These are phyloP conservation scores for Acleris cristana DNA, from an alignment of 2,888 invertebrate species.

Conservation along the genomic window DNA sequence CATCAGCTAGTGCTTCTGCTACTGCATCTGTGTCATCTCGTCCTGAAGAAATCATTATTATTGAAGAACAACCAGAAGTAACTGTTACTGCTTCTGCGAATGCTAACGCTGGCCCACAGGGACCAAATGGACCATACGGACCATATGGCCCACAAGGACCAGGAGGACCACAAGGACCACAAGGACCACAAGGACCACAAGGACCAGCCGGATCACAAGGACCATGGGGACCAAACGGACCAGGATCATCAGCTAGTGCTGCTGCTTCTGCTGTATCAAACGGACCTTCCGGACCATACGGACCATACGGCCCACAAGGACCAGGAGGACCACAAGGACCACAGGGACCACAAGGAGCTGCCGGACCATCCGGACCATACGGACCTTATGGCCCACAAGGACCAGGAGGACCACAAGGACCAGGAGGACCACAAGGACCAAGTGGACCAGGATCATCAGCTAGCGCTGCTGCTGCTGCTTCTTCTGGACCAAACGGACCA, in stretches of 20 bases:
- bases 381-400: slow-evolving; percentile 7
- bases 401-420: background rate
- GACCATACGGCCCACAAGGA: slow-evolving; percentile 9
- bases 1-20: slow-evolving; percentile 14
- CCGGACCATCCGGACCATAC: background rate
- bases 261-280: too few species aligned
- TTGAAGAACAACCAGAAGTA: slow-evolving; percentile 23
- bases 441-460: slow-evolving; percentile 3
- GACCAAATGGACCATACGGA: slow-evolving; percentile 17
- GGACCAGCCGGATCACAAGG: slow-evolving; percentile 26
- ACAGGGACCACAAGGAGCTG: background rate
- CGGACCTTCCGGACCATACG: background rate
- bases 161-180: background rate
- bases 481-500: slow-evolving; percentile 22
- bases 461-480: slow-evolving; percentile 5
- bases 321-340: slow-evolving; percentile 17
- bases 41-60: slow-evolving; percentile 16
- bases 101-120: slow-evolving; percentile 12
- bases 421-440: background rate
- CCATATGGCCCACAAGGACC: slow-evolving; percentile 5
- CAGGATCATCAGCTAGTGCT: too few species aligned
- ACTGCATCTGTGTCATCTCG: slow-evolving; percentile 19
- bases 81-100: slow-evolving; percentile 9
- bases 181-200: slow-evolving; percentile 5
- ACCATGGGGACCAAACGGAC: background rate